phyloP scores from a whole-genome alignment of 2,797 vertebrate species.

The Rhodeus uyekii region DNA sequence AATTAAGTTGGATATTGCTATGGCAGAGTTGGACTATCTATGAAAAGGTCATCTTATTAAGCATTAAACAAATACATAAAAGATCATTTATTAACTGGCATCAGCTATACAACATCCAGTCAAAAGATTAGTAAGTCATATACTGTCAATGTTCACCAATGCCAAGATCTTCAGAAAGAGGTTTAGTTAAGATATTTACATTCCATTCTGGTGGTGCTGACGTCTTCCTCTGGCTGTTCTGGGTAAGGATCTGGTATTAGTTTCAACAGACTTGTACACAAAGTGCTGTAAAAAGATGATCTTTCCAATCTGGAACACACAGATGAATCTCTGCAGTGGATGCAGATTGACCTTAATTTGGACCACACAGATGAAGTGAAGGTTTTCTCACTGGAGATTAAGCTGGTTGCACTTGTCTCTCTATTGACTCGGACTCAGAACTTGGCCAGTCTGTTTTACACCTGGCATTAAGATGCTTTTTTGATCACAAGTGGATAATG shows the following conservation, averaged over 20 bases:
- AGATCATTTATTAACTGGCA: not conserved
- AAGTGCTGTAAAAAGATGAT: not conserved
- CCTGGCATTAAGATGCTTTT: too few species aligned
- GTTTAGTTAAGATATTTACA: not conserved
- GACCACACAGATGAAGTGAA: too few species aligned
- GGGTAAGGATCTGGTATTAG: not conserved
- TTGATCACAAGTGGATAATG: too few species aligned
- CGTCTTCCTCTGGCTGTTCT: not conserved
- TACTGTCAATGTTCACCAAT: not conserved
- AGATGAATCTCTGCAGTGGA: too few species aligned
- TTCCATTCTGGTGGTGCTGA: not conserved
- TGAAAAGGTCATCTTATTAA: too few species aligned
- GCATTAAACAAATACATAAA: not conserved
- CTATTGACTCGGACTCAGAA: not conserved
- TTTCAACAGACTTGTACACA: not conserved
- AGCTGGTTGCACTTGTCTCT: not conserved
- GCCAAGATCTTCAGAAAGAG: not conserved
- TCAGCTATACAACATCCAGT: not conserved
- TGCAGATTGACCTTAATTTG: too few species aligned
- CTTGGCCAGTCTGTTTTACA: not conserved
- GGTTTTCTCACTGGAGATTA: not conserved
- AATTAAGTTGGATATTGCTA: not conserved
- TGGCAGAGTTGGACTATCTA: not conserved
- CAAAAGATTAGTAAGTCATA: not conserved
- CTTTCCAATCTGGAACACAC: too few species aligned